Conservation (phyloP, 2,797 vertebrate species). For the Gallirallus australis region DNA sequence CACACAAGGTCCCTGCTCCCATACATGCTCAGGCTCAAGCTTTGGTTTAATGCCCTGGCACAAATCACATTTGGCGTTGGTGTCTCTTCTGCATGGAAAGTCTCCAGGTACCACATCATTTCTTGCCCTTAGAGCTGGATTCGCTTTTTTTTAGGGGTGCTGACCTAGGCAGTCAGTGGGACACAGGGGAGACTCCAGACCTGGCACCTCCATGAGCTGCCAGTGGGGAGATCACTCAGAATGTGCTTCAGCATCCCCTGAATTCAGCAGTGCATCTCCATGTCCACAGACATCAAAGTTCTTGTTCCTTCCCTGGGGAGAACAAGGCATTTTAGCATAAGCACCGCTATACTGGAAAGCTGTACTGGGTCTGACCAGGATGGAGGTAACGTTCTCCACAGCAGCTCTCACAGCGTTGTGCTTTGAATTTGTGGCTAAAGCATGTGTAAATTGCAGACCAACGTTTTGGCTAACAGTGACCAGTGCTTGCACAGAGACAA, state of each 20-base stretch:
- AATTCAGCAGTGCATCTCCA: neutral
- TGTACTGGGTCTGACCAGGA: neutral
- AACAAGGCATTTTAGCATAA: neutral
- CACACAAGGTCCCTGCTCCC: neutral
- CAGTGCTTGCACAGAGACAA: neutral
- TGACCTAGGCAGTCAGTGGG: neutral
- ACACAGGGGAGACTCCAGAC: neutral
- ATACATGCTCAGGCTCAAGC: neutral
- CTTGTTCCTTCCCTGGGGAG: fast-evolving
- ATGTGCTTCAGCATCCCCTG: neutral
- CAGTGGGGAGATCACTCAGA: neutral
- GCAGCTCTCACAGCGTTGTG: neutral
- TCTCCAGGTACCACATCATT: neutral
- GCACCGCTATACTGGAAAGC: neutral
- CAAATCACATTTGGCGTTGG: neutral
- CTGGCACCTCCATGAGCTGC: neutral
- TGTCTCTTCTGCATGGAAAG: neutral
- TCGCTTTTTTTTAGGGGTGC: neutral
- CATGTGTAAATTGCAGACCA: fast-evolving
- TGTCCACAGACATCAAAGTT: neutral
- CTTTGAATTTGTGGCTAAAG: neutral
- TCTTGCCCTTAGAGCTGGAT: neutral
- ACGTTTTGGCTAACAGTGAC: neutral
- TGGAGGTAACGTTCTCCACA: neutral
- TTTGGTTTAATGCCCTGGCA: neutral